Evolutionary conservation across 1,140 invertebrate genomes (phyloP), one percentile per base, ranked within the genome.

Genomic region (Drosophila suzukii): DNA sequence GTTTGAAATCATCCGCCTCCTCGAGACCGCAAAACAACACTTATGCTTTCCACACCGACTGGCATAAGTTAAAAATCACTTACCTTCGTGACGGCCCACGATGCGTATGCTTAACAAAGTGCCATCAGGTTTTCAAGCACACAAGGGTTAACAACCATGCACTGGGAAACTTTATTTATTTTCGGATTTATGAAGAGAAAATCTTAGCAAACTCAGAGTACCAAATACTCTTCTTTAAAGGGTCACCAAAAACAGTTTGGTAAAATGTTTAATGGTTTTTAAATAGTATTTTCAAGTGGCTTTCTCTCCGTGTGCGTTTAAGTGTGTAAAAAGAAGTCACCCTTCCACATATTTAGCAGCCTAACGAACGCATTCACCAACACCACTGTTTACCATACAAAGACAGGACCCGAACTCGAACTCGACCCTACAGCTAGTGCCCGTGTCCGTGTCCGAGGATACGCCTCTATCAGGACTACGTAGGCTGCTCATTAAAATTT

Each of bases 401-500:
- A 32, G 59, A 82, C 30, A 53, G 75, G 74, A 71, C 63, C 30
- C 4, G 24, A n/a, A 20, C 17, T 20, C 43, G 43, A 46, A 34
- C 32, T 34, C 32, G 8, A 34, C 39, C n/a, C 39, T 4, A 38
- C 36, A 1, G 53, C 55, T 57, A 85, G 78, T 81, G 81, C 56
- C 41, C 38, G 50, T 39, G 56, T 56, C 47, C 39, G 43, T 71
- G 61, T 36, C 43, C 49, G 30, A 34, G 49, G 43, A 59, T 34
- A 72, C 55, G 81, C 55, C 65, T 46, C 61, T 65, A 58, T 83
- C 72, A 60, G 71, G 66, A 49, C 54, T 39, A 15, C 39, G 60
- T 34, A 53, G 57, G 49, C 47, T 59, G 60, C 83, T 78, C 83
- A 88, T 88, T 86, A 88, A 86, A 88, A 86, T 86, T 86, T 86